Percentiles rank a stretch among this genome's conserved stretches.
Evolutionary conservation across 2,888 invertebrate genomes (phyloP).

Genomic region (Galerucella pusilla): DNA sequence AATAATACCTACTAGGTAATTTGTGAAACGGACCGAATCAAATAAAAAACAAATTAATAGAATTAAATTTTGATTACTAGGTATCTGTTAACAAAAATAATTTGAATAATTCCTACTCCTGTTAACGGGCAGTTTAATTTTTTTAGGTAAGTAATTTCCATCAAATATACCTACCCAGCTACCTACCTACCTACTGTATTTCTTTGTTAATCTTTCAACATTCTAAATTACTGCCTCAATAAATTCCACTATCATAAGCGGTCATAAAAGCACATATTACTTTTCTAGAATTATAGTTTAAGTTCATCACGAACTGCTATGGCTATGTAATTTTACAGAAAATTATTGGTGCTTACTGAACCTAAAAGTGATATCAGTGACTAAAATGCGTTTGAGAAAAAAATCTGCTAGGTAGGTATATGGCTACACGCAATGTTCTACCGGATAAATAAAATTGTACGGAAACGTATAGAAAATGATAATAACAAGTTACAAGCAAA

Average conservation of each 20-base stretch:
- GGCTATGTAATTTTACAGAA: not conserved
- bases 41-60: too few relatives aligned
- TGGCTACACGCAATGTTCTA: not conserved
- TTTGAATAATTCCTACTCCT: too few relatives aligned
- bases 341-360: not conserved
- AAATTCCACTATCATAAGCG: not conserved
- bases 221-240: not conserved
- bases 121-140: not conserved
- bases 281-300: not conserved
- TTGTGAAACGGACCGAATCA: too few relatives aligned
- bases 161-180: not conserved
- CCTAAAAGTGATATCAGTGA: constrained; percentile 5
- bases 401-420: not conserved
- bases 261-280: not conserved
- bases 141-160: not conserved
- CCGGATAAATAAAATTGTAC: not conserved
- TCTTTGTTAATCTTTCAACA: not conserved
- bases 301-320: not conserved
- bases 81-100: too few relatives aligned
- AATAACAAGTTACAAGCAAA: too few relatives aligned
- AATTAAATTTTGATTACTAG: too few relatives aligned
- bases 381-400: not conserved
- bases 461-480: too few relatives aligned
- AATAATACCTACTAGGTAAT: too few relatives aligned
- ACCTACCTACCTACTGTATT: not conserved